Base-by-base conservation (phyloP, 2,888 invertebrate species). In the Parelbella ahira region DNA sequence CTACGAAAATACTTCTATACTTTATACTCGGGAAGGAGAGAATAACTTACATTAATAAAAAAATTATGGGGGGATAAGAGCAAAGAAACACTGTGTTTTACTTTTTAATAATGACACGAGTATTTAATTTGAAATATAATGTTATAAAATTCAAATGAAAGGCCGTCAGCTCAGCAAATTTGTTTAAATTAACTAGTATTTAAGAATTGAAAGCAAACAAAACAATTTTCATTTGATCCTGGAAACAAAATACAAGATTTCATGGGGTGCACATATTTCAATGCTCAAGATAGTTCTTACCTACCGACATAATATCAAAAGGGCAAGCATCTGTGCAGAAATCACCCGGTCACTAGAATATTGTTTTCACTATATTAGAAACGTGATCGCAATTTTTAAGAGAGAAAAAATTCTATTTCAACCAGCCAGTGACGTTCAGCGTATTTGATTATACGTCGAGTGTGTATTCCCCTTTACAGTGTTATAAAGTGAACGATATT, bases 301-400 rank as follows among this genome's bases (percentile, higher is more conserved):
- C 71, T 69, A 68, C 52, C 55, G 56, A 70, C 64, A 70, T 77
- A 72, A 76, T 71, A 78, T 75, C 65, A 73, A 71, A 71, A 79
- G 79, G 82, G 81, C 78, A 70, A 73, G 70, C 84, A 83, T 80
- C 81, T 86, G 86, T 71, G 77, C 77, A 67, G 74, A 73, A 84
- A 84, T 86, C 86, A 86, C 76, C 84, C 87, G 88, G 88, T 88
- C 88, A 88, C 88, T 88, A 84, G 88, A 84, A 88, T 88, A 88
- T 88, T 88, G 88, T 88, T 88, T 88, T 88, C 88, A 88, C 88
- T 88, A 86, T 88, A 88, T 88, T 88, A 88, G 88, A 88, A 77
- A 88, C 88, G 88, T 88, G 88, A 76, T 79, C 83, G 88, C 84
- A 77, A 88, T 88, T 88, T 86, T 88, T 84, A 87, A 87, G 81